Evolutionary conservation across 1,140 invertebrate genomes (phyloP).

Genomic region (Orchesella cincta): DNA sequence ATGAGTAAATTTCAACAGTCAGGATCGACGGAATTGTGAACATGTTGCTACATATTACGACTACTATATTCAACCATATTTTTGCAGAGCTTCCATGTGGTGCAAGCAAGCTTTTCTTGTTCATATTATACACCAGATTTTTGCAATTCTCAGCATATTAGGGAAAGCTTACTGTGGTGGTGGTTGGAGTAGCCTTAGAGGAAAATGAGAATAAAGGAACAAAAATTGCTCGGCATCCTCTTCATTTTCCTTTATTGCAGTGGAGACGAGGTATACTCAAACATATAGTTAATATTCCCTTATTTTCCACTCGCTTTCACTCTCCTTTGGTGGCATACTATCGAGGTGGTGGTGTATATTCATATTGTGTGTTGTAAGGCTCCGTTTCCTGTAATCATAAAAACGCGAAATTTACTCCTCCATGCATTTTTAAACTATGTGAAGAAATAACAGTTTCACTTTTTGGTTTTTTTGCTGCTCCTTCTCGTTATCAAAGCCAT

Average conservation of each 20-base stretch:
- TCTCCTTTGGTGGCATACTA: background rate
- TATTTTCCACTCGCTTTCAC: too few species aligned
- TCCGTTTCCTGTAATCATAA: slow-evolving; percentile 5
- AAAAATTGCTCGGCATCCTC: background rate
- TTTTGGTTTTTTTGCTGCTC: background rate
- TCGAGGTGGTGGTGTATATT: background rate
- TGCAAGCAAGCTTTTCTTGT: too few species aligned
- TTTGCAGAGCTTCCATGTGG: background rate
- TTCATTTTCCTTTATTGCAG: slow-evolving; percentile 6
- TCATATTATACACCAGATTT: slow-evolving; percentile 5
- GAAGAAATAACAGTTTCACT: background rate
- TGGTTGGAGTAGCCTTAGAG: background rate
- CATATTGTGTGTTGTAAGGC: background rate
- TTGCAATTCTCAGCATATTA: slow-evolving; percentile 16
- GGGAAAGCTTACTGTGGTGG: background rate
- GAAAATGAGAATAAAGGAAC: slow-evolving; percentile 7
- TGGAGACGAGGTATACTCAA: too few species aligned
- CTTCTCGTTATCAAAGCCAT: slow-evolving; percentile 55
- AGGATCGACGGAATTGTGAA: background rate
- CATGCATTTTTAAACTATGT: background rate
- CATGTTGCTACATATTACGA: background rate
- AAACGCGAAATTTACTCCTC: background rate
- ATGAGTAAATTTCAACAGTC: too few species aligned
- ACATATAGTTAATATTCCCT: too few species aligned
- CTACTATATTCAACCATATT: background rate